Evolutionary conservation across 1,140 invertebrate genomes (phyloP), one percentile per base, ranked within the genome.

Genomic region (Cydia amplana): DNA sequence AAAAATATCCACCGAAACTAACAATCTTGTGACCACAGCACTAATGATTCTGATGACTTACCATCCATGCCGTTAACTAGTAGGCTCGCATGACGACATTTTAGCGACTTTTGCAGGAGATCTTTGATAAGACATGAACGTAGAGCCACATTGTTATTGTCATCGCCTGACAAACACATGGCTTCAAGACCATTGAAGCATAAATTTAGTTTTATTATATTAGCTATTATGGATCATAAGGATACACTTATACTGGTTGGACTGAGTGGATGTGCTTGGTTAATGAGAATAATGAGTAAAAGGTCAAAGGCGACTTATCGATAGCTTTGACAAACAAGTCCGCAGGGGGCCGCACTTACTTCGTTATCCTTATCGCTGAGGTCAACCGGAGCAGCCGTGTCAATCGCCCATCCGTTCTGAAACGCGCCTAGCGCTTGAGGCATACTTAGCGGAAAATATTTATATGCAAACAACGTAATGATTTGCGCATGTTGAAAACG

Each of bases 331-430:
- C 84, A 91, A 92, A 92, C 86, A 88, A 91, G 79, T 85, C 78
- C 82, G 85, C 91, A 87, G 91, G 90, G 90, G 91, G 84, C 82
- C 82, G 25, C n/a, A 91, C 89, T 91, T 91, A 92, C 91, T 79
- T 90, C 88, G 77, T 89, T 92, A 91, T 92, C 89, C 55, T 72
- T 83, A 23, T 84, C 76, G 74, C 75, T 83, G 77, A 85, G 89
- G 86, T 92, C 91, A 91, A 88, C 83, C 43, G 90, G 88, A 78
- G 85, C 82, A 43, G 86, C 76, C 20, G 91, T 92, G 80, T 92
- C 91, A 77, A 90, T 91, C 76, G 91, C 88, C 91, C 91, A 92
- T 76, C 91, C 91, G 82, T 92, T 90, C 64, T 86, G 82, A 81
- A 83, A 88, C 74, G 79, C 81, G 77, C 76, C 79, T 73, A 82